A percentile compares a stretch with the other conserved stretches of the same genome.
Evolutionary conservation across 2,888 invertebrate genomes (phyloP).

Genomic region (Drosophila melanocephala): DNA sequence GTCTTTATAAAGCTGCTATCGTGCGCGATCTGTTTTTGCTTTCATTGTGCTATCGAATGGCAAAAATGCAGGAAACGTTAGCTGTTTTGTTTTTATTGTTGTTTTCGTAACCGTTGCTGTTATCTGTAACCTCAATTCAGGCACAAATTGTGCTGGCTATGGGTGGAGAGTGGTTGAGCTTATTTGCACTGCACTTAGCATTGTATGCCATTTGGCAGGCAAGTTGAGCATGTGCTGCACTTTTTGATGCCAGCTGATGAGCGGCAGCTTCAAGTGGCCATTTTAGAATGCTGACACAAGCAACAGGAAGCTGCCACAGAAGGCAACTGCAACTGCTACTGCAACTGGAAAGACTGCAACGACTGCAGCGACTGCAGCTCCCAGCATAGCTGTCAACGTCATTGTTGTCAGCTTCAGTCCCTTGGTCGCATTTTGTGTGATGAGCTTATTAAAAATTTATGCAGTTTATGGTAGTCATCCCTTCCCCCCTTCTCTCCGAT

Average conservation of each 20-base stretch:
- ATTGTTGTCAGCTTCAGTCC: constrained; percentile 42
- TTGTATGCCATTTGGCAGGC: constrained; percentile 34
- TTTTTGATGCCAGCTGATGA: constrained; percentile 23
- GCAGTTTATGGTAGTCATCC: constrained; percentile 59
- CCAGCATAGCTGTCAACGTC: constrained; percentile 28
- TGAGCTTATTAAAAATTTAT: constrained; percentile 74
- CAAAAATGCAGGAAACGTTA: constrained; percentile 29
- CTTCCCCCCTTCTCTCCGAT: not conserved
- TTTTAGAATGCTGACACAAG: constrained; percentile 43
- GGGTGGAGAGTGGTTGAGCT: constrained; percentile 1
- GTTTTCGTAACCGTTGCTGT: constrained; percentile 43
- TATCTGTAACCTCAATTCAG: constrained; percentile 65
- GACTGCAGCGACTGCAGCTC: not conserved
- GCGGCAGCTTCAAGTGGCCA: constrained; percentile 40
- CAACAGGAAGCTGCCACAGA: constrained; percentile 6
- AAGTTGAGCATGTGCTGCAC: constrained; percentile 51
- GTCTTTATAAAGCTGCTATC: constrained; percentile 13
- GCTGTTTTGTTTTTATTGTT: constrained; percentile 24
- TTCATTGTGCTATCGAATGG: constrained; percentile 60
- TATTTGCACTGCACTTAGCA: constrained; percentile 25
- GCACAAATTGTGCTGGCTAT: constrained; percentile 49
- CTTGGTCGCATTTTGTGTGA: constrained; percentile 58
- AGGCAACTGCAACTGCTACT: constrained; percentile 11
- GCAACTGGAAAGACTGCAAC: constrained; percentile 6
- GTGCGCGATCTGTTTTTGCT: constrained; percentile 29